A percentile compares a stretch with the other conserved stretches of the same genome.
phyloP scores from a whole-genome alignment of 2,113 vertebrate species.

The Bubo scandiacus region DNA sequence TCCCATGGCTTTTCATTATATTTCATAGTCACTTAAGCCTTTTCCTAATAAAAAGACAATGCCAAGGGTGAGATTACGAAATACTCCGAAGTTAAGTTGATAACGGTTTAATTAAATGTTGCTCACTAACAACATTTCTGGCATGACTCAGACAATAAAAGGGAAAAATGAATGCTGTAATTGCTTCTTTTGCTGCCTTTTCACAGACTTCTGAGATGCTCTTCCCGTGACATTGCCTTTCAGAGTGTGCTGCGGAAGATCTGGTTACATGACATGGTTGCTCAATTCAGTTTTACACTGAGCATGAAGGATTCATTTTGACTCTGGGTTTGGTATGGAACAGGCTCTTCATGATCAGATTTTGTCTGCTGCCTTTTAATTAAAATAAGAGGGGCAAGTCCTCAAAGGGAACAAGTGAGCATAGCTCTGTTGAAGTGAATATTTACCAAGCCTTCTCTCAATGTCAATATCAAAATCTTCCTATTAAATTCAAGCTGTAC shows the following conservation, averaged over 20 bases:
- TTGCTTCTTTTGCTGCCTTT: neutral
- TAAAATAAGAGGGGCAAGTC: neutral
- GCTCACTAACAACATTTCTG: constrained; percentile 28
- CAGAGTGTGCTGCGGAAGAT: neutral
- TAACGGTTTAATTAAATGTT: constrained; percentile 61
- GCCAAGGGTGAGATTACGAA: constrained; percentile 54
- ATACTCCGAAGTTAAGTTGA: constrained; percentile 56
- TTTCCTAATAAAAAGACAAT: constrained; percentile 57
- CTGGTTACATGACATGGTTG: neutral
- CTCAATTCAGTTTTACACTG: neutral
- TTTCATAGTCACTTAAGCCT: constrained; percentile 43
- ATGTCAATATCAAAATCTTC: neutral
- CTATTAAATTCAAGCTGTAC: neutral
- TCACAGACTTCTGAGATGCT: neutral
- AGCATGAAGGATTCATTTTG: neutral
- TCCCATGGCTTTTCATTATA: constrained; percentile 29
- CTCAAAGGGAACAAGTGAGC: neutral
- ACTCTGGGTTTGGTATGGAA: neutral
- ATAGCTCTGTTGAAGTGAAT: neutral
- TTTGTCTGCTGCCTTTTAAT: constrained; percentile 11
- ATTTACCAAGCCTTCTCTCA: neutral
- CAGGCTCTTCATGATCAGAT: neutral
- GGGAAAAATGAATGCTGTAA: neutral
- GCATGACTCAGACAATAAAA: constrained; percentile 14
- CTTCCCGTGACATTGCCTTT: neutral